These are phyloP conservation scores for Nothura maculosa DNA, from an alignment of 2,797 vertebrate genomes.

Conservation along the genomic window DNA sequence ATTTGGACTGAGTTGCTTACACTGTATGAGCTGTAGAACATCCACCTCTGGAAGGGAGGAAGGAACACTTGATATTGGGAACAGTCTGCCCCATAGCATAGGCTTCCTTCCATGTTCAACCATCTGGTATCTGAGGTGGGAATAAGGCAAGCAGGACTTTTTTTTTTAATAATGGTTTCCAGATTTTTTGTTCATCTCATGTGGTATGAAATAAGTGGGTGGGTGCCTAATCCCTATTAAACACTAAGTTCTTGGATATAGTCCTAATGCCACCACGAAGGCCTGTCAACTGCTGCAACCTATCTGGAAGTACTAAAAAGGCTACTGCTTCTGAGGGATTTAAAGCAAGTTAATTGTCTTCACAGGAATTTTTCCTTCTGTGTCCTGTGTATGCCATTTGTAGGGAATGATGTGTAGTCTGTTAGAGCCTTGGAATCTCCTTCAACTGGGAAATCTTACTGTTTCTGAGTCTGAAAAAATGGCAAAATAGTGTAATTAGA, in stretches of 20 bases:
- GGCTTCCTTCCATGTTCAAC: too few species aligned
- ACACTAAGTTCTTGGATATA: not conserved
- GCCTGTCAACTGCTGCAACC: not conserved
- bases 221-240: not conserved
- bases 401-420: not conserved
- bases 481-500: not conserved
- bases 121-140: not conserved
- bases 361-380: not conserved
- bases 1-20: not conserved
- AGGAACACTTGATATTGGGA: not conserved
- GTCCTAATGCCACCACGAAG: not conserved
- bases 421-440: accelerated
- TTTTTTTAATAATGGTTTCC: not conserved
- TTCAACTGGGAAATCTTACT: not conserved
- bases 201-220: not conserved
- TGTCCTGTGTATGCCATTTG: not conserved
- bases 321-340: not conserved
- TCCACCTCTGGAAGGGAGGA: not conserved
- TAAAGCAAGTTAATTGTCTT: not conserved
- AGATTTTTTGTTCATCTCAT: not conserved
- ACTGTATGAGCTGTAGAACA: not conserved
- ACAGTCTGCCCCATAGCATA: not conserved
- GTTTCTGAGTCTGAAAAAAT: not conserved
- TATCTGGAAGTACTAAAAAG: not conserved
- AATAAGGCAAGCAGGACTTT: not conserved